These are phyloP conservation scores for Gymnogyps californianus DNA, from an alignment of 2,113 vertebrate species.

Conservation along the genomic window DNA sequence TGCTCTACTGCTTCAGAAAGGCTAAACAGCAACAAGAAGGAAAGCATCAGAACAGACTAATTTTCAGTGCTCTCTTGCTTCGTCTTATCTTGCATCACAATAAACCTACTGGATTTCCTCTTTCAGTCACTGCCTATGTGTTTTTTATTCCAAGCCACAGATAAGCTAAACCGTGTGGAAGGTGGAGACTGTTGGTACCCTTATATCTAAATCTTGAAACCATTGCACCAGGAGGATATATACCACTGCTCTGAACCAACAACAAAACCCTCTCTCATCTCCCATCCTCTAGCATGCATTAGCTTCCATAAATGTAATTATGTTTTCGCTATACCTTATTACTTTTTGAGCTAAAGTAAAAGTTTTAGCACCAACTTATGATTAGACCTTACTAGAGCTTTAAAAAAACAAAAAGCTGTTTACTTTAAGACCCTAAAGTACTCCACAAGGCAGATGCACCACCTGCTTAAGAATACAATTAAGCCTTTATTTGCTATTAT, in stretches of 20 bases:
- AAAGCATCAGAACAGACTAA: not conserved
- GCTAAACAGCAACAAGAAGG: not conserved
- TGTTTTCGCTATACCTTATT: not conserved
- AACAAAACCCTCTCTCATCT: not conserved
- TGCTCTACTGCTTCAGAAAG: not conserved
- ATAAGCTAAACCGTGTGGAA: not conserved
- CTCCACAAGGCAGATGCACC: not conserved
- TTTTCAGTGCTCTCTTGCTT: not conserved
- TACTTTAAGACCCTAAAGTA: not conserved
- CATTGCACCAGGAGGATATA: fast-evolving
- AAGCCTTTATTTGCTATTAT: not conserved
- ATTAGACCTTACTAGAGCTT: not conserved
- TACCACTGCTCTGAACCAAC: not conserved
- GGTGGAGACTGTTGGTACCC: not conserved
- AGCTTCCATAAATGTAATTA: not conserved
- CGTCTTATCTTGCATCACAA: not conserved
- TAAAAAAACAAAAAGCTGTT: not conserved
- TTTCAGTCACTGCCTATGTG: not conserved
- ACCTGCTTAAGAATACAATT: not conserved
- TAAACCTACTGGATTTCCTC: not conserved
- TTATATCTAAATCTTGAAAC: not conserved
- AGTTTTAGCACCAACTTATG: not conserved
- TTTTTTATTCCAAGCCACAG: not conserved
- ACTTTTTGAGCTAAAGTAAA: not conserved
- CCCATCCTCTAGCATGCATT: not conserved